These are phyloP conservation scores for Serinus canaria DNA, from an alignment of 2,113 vertebrate genomes.

Conservation along the genomic window DNA sequence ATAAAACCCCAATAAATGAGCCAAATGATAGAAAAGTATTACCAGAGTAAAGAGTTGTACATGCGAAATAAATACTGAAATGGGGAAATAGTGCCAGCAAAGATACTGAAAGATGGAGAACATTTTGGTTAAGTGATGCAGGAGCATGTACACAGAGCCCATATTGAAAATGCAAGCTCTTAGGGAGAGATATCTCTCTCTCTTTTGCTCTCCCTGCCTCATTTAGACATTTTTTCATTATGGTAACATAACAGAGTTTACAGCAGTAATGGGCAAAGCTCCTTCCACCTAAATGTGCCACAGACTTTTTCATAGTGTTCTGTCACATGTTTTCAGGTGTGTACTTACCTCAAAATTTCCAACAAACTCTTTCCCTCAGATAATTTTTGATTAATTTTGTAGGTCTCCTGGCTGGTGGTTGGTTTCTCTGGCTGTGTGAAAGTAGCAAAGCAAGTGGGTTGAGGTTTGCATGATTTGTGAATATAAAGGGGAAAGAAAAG, in stretches of 20 bases:
- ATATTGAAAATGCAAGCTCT: not conserved
- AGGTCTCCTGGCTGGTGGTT: not conserved
- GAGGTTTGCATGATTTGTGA: constrained; percentile 35
- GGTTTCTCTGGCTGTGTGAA: not conserved
- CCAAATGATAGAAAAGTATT: constrained; percentile 14
- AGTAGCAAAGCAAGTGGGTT: not conserved
- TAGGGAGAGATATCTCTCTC: not conserved
- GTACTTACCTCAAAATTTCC: not conserved
- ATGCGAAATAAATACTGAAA: not conserved
- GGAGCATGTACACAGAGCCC: not conserved
- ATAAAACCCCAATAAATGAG: not conserved
- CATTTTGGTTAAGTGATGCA: not conserved
- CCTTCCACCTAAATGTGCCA: not conserved
- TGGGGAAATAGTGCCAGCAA: not conserved
- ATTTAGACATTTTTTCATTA: not conserved
- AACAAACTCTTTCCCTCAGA: not conserved
- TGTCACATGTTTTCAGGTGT: not conserved
- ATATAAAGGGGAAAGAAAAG: constrained; percentile 3
- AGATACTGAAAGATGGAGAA: not conserved
- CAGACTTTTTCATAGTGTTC: not conserved
- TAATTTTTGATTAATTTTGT: constrained; percentile 21
- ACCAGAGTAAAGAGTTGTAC: not conserved
- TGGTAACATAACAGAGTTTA: not conserved
- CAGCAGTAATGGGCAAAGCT: not conserved
- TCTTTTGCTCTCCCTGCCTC: not conserved